Base-by-base conservation (phyloP, 2,113 vertebrate genomes). In the Balaenoptera acutorostrata region DNA sequence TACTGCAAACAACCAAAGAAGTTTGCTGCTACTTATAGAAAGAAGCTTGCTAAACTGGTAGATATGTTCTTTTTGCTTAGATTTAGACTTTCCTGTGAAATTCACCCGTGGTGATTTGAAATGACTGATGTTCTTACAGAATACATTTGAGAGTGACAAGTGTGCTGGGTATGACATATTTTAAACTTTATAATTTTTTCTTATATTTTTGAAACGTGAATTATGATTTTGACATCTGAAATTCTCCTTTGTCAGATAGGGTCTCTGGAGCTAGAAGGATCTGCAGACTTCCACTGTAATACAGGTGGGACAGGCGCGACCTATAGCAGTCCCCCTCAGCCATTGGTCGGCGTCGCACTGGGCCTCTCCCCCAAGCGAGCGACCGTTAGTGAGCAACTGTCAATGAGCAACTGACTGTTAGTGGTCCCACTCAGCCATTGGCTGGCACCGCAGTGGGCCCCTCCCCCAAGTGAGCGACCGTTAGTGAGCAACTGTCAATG, bases 101-200 rank as follows among this genome's bases (percentile, higher is more conserved):
- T 95, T 14, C 90, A 10, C 96, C 44, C 90, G 27, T 68, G 55
- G 17, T 88, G 82, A 85, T 97, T 97, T 41, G 90, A 98, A 97
- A 90, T 77, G 72, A 96, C 12, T 57, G 85, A 93, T 88, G 36
- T 57, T 74, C 83, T 46, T 49, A 74, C 61, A n/a, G 41, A 91
- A 81, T 85, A 52, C 49, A 69, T 77, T 72, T 77, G 14, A 68
- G 81, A 82, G 63, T 7, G 20, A 36, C 7, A 88, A 55, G 71
- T 63, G 17, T 72, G 41, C 21, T 39, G 31, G 64, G 10, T 44
- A 20, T 74, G 61, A 81, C 72, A 17, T 93, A 95, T 44, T 93
- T 90, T 66, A 77, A 85, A 84, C 1, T 44, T 27, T 15, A 39
- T 46, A 12, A 27, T n/a, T 92, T 94, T 89, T 83, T 61, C 15